Conservation (phyloP, 2,888 invertebrate species). For the Exocentrus adspersus region DNA sequence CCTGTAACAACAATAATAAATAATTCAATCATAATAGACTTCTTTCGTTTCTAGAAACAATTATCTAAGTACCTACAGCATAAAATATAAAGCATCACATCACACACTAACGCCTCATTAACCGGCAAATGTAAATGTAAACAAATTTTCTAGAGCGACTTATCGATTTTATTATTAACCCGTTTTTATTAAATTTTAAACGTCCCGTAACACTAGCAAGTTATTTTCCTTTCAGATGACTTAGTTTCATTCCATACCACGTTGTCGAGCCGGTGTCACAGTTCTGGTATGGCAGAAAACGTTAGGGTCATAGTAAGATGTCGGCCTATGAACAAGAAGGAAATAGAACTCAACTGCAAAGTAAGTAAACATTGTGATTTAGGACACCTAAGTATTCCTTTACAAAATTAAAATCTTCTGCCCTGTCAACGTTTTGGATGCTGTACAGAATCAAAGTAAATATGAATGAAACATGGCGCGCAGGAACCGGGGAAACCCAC, state of each 20-base stretch:
- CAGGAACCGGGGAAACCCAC: too few relatives aligned
- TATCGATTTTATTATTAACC: slow-evolving; percentile 24
- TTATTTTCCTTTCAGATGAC: slow-evolving; percentile 37
- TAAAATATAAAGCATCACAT: not conserved
- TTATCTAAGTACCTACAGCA: not conserved
- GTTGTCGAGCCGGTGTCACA: not conserved
- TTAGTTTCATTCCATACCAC: slow-evolving; percentile 29
- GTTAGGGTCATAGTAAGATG: slow-evolving; percentile 88
- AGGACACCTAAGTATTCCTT: too few relatives aligned
- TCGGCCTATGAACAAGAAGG: slow-evolving; percentile 85
- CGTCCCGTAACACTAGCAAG: not conserved
- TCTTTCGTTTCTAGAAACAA: too few relatives aligned
- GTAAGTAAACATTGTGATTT: slow-evolving; percentile 61
- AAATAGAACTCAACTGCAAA: slow-evolving; percentile 74
- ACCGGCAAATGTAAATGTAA: slow-evolving; percentile 7
- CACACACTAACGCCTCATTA: not conserved
- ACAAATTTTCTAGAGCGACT: slow-evolving; percentile 11
- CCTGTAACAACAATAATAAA: too few relatives aligned
- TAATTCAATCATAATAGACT: not conserved
- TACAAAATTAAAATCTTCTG: too few relatives aligned
- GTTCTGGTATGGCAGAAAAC: slow-evolving; percentile 67
- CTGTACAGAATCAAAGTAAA: too few relatives aligned
- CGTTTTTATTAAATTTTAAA: slow-evolving; percentile 2
- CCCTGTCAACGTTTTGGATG: too few relatives aligned
- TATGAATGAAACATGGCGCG: too few relatives aligned